These are phyloP conservation scores for Catagonus wagneri DNA, from an alignment of 2,113 vertebrate genomes.

Conservation along the genomic window DNA sequence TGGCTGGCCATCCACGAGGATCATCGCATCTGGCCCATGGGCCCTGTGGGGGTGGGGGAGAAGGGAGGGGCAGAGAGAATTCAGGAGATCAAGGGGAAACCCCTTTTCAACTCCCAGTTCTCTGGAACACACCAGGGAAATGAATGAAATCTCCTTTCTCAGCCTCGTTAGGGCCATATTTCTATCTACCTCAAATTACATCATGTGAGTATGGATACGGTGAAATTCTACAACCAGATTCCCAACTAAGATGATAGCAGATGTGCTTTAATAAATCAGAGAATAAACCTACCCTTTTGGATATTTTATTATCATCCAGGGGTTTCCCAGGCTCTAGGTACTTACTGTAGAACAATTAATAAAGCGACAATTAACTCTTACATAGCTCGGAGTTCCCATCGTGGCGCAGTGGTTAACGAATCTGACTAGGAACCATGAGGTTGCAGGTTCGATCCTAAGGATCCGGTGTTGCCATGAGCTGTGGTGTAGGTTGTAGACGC, in stretches of 20 bases:
- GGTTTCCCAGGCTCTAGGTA: background rate
- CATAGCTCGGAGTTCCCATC: too few relatives aligned
- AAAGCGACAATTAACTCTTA: background rate
- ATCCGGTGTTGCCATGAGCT: too few relatives aligned
- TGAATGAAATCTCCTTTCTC: background rate
- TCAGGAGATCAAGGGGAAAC: background rate
- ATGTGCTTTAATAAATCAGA: background rate
- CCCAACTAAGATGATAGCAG: background rate
- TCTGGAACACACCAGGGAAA: background rate
- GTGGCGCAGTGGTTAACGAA: too few relatives aligned
- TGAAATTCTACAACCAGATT: background rate
- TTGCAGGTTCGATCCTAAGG: too few relatives aligned
- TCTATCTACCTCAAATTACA: background rate
- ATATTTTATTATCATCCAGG: background rate
- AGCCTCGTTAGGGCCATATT: background rate
- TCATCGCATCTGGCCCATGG: constrained; percentile 97
- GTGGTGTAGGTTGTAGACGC: too few relatives aligned
- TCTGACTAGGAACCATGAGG: too few relatives aligned
- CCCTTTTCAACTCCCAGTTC: background rate
- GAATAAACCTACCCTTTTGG: background rate
- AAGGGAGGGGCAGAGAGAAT: background rate
- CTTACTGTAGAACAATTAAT: background rate
- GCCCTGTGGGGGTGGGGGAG: constrained; percentile 88
- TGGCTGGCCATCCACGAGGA: constrained; percentile 97
- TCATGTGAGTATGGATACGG: background rate